Evolutionary conservation across 2,888 invertebrate genomes (phyloP).

Genomic region (Callimorpha dominula): DNA sequence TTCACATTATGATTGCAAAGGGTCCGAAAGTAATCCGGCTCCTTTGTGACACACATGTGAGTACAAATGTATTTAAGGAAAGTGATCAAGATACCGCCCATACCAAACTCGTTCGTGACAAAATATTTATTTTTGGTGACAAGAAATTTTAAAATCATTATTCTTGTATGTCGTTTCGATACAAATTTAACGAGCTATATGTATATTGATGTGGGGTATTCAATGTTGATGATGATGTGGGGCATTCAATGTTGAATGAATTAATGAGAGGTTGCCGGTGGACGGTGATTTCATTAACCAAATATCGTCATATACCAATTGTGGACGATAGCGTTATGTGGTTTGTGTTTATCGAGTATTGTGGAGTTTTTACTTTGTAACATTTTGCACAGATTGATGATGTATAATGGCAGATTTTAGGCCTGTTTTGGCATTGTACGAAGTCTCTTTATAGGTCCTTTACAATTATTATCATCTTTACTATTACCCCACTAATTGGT

Average conservation of each 20-base stretch:
- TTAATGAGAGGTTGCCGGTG: constrained; percentile 31
- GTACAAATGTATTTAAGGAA: too few relatives aligned
- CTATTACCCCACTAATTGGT: too few relatives aligned
- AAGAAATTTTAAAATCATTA: too few relatives aligned
- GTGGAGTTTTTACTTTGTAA: not conserved
- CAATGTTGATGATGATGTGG: too few relatives aligned
- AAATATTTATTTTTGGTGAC: too few relatives aligned
- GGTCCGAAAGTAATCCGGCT: too few relatives aligned
- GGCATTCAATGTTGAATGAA: constrained; percentile 36
- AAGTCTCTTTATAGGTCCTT: too few relatives aligned
- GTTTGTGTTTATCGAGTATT: not conserved
- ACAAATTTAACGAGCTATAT: constrained; percentile 1
- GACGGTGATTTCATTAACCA: constrained; percentile 6
- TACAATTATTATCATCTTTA: too few relatives aligned
- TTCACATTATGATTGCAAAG: too few relatives aligned
- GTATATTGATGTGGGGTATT: constrained; percentile 34
- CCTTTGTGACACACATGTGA: too few relatives aligned
- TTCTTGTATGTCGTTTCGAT: not conserved
- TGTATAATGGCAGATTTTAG: not conserved
- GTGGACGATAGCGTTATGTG: not conserved
- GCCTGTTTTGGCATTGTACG: not conserved
- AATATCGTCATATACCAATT: constrained; percentile 20
- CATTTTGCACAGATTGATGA: not conserved
- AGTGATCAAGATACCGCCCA: too few relatives aligned
- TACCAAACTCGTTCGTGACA: too few relatives aligned